Base-by-base conservation (phyloP, 1,140 invertebrate species). In the Stegodyphus mimosarum region DNA sequence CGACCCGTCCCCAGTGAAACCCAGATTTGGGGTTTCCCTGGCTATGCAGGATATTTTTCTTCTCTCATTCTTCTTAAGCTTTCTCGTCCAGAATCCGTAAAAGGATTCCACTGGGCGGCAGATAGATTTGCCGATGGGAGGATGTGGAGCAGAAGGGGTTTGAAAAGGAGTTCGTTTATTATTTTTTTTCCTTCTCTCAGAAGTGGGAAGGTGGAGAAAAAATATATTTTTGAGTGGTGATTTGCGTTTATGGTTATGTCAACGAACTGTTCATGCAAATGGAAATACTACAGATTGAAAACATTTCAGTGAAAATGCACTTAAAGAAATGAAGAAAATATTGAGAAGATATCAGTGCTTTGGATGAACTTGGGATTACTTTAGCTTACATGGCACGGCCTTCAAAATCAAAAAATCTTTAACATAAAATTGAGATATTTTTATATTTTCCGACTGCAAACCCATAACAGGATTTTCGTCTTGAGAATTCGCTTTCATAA, bases 1-100 rank as follows among this genome's bases (percentile, higher is more conserved):
- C 48, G 15, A n/a, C 33, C 69, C 69, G 67, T 51, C 53, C 78
- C 66, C 13, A 55, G 51, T 50, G 55, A 53, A 81, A 72, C 53
- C 78, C 51, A 81, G 78, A 81, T 81, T 81, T 81, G 78, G 78
- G 78, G 78, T 81, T 81, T 81, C 78, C 78, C 50, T 48, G 18
- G 78, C 51, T 55, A 33, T 67, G n/a, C 60, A 51, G 78, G 66
- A 64, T 81, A 81, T 81, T 72, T 81, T 81, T 66, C 78, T 81
- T 55, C 33, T 67, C 66, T 67, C 15, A 15, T n/a, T 11, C 64
- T 53, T 78, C 67, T 48, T 81, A 81, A 81, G 78, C 78, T 81
- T 66, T 81, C 69, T 75, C 69, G 50, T 48, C 66, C n/a, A 69
- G 78, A 81, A 81, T 81, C 53, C 69, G 33, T 52, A 81, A 81